Percentiles rank a stretch among this genome's conserved stretches.
phyloP scores from a whole-genome alignment of 2,113 vertebrate genomes.

The Platichthys flesus region DNA sequence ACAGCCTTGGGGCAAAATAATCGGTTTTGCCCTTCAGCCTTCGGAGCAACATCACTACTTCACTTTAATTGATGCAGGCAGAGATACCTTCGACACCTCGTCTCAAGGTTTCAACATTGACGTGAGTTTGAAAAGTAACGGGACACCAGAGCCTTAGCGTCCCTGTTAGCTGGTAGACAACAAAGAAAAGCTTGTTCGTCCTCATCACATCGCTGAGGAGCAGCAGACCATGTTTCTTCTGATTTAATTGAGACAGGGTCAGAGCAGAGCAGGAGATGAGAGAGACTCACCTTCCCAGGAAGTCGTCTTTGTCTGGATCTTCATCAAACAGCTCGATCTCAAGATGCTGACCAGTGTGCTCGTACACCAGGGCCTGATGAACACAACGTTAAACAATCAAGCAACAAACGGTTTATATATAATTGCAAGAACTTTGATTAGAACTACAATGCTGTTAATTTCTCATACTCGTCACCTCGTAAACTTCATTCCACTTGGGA shows the following conservation, averaged over 20 bases:
- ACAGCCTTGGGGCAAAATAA: slow-evolving; percentile 36
- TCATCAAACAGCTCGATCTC: slow-evolving; percentile 98
- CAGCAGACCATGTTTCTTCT: neutral
- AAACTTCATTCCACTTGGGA: slow-evolving; percentile 97
- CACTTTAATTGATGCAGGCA: slow-evolving; percentile 10
- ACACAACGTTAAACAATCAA: slow-evolving; percentile 3
- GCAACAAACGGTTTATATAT: slow-evolving; percentile 9
- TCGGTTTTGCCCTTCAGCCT: slow-evolving; percentile 16
- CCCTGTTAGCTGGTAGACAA: neutral
- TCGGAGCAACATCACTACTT: slow-evolving; percentile 2
- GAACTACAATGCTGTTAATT: neutral
- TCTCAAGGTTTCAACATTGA: neutral
- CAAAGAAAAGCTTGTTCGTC: neutral
- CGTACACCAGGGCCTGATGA: slow-evolving; percentile 91
- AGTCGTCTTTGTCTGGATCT: slow-evolving; percentile 98
- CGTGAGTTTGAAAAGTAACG: no score
- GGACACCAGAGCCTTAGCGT: neutral
- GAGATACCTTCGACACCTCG: neutral
- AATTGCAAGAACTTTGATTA: neutral
- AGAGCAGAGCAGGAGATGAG: slow-evolving; percentile 2
- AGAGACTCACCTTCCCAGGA: slow-evolving; percentile 90
- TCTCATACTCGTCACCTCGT: slow-evolving; percentile 85
- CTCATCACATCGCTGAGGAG: no score
- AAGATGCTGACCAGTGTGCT: slow-evolving; percentile 92
- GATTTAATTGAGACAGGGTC: slow-evolving; percentile 5